Conservation (phyloP, 1,140 invertebrate genomes). For the Solen grandis region DNA sequence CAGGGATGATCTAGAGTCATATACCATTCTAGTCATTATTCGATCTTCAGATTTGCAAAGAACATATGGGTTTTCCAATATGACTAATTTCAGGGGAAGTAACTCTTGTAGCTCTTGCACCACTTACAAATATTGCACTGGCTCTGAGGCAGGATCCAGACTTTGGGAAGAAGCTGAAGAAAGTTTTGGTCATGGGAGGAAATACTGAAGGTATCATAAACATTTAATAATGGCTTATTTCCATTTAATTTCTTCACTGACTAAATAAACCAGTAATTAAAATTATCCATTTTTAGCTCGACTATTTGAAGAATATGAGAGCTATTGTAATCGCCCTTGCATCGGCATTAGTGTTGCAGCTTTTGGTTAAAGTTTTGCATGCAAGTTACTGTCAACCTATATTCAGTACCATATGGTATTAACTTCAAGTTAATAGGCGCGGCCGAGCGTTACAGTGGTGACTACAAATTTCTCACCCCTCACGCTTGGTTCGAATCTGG, state of each 20-base stretch:
- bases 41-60: no score
- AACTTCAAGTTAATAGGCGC: background rate
- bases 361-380: no score
- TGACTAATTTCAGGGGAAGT: conserved; percentile 78
- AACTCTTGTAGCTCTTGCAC: conserved; percentile 86
- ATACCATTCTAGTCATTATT: no score
- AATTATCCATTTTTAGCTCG: no score
- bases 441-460: background rate
- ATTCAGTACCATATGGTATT: background rate
- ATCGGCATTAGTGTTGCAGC: no score
- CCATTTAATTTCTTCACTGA: background rate
- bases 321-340: no score
- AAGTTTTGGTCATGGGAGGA: conserved; percentile 89
- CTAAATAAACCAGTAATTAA: background rate
- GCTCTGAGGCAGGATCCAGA: conserved; percentile 86
- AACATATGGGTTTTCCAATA: no score
- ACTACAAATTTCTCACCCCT: no score
- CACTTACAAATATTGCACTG: conserved; percentile 89
- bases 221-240: background rate
- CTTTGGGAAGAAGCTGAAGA: conserved; percentile 84
- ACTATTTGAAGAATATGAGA: no score
- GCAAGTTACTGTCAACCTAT: background rate
- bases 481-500: no score
- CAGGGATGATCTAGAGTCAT: no score
- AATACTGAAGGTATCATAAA: conserved; percentile 81